Evolutionary conservation across 2,888 invertebrate genomes (phyloP).

Genomic region (Galerucella pusilla): DNA sequence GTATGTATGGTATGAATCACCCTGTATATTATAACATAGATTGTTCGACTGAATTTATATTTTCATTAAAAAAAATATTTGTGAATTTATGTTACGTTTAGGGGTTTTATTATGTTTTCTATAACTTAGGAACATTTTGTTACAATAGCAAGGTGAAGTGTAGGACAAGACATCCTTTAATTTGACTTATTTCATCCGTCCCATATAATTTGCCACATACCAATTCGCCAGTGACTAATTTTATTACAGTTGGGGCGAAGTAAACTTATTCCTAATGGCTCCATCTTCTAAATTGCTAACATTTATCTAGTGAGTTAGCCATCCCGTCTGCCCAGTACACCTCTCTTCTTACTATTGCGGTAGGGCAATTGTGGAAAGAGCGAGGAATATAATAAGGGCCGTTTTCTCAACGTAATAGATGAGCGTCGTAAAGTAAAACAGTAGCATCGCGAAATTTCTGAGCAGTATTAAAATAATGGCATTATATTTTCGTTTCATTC

Average conservation of each 20-base stretch:
- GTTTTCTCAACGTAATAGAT: constrained; percentile 9
- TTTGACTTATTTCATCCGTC: constrained; percentile 36
- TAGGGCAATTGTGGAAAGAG: constrained; percentile 23
- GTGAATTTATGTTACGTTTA: no score
- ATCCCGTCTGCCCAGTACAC: constrained; percentile 12
- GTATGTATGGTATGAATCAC: no score
- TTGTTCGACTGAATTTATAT: no score
- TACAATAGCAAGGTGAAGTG: neutral
- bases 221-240: constrained; percentile 48
- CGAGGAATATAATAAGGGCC: constrained; percentile 20
- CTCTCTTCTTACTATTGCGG: constrained; percentile 10
- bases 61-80: no score
- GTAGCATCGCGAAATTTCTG: constrained; percentile 4
- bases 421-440: constrained; percentile 10
- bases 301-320: constrained; percentile 43
- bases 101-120: no score
- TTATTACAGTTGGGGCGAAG: constrained; percentile 44
- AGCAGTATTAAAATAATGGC: neutral
- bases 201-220: constrained; percentile 44
- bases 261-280: constrained; percentile 45
- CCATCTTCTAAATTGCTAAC: constrained; percentile 46
- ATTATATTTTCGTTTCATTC: neutral
- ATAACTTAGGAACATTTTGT: neutral
- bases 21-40: no score
- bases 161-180: constrained; percentile 22